Conservation (phyloP, 1,140 invertebrate genomes). For the Triops cancriformis region DNA sequence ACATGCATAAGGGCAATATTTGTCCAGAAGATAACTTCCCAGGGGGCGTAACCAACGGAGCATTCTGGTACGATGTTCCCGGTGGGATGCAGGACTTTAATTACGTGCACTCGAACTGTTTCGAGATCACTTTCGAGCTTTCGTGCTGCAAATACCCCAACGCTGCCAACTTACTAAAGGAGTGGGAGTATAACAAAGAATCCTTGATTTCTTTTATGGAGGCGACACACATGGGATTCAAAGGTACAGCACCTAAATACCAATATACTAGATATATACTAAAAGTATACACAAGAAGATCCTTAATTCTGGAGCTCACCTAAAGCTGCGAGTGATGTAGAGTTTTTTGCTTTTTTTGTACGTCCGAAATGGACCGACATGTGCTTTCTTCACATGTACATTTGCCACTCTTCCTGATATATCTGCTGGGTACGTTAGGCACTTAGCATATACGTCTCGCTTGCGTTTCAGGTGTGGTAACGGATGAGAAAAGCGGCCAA, state of each 20-base stretch:
- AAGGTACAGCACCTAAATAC: conserved; percentile 38
- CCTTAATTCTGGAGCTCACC: no score
- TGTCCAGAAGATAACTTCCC: conserved; percentile 37
- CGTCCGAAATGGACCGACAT: no score
- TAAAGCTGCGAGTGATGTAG: no score
- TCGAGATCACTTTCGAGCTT: conserved; percentile 56
- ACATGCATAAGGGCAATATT: conserved; percentile 38
- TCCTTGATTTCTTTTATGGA: conserved; percentile 50
- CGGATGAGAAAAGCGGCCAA: conserved; percentile 44
- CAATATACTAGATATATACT: no score
- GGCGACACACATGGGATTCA: conserved; percentile 44
- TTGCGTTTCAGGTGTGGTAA: conserved; percentile 47
- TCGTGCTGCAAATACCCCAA: conserved; percentile 53
- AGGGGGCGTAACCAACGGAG: conserved; percentile 42
- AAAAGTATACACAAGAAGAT: no score
- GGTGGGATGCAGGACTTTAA: conserved; percentile 57
- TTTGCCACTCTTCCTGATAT: no score
- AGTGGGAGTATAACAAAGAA: conserved; percentile 53
- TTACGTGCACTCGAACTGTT: conserved; percentile 52
- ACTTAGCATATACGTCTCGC: conserved; percentile 22
- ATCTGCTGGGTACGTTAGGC: no score
- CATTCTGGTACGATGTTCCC: conserved; percentile 42
- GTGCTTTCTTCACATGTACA: no score
- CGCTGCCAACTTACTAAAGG: conserved; percentile 40
- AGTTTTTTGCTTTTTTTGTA: no score